phyloP scores from a whole-genome alignment of 2,113 vertebrate genomes.

The Pachyramphus minor region DNA sequence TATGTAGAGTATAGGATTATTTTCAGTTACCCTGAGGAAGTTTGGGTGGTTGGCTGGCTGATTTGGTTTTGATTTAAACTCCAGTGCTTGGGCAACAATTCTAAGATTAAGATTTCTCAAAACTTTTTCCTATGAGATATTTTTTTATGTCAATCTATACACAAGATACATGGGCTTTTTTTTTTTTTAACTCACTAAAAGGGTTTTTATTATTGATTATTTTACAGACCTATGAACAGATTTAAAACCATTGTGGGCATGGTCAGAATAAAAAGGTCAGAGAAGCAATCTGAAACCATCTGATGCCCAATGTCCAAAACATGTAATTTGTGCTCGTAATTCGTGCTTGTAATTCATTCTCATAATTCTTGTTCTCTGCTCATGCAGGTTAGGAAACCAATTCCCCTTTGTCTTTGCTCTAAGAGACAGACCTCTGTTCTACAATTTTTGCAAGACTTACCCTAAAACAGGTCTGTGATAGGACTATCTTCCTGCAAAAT shows the following conservation, averaged over 20 bases:
- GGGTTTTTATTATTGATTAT: neutral
- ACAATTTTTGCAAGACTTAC: neutral
- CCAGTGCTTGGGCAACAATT: neutral
- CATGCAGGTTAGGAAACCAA: neutral
- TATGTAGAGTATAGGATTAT: neutral
- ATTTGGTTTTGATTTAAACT: neutral
- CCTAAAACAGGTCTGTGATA: neutral
- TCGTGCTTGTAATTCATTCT: too few relatives aligned
- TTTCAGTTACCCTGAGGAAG: neutral
- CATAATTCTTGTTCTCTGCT: neutral
- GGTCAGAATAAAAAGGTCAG: neutral
- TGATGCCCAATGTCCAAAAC: neutral
- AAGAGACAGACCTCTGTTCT: neutral
- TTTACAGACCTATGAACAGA: neutral
- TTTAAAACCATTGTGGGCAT: neutral
- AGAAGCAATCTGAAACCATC: neutral
- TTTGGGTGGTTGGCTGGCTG: neutral
- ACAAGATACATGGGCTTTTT: neutral
- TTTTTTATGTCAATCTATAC: neutral
- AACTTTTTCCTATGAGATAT: neutral
- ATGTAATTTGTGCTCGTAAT: neutral
- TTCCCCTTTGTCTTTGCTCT: neutral
- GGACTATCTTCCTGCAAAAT: neutral
- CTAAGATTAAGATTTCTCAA: neutral
- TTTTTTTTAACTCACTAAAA: neutral